Base-by-base conservation (phyloP, 2,888 invertebrate species). In the Neelides folsomi region DNA sequence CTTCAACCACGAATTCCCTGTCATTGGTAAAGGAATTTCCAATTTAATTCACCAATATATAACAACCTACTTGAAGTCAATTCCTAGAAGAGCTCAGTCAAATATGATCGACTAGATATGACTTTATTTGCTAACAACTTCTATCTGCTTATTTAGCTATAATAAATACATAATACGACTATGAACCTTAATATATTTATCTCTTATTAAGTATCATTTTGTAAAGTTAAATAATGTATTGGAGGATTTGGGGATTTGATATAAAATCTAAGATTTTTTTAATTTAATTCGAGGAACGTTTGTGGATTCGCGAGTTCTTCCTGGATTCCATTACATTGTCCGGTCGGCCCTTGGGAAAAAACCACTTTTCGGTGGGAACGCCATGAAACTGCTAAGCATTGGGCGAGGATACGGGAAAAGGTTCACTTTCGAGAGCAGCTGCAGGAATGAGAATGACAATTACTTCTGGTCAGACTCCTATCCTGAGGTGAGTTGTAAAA, bases 401-500 rank as follows among this genome's bases (percentile, higher is more conserved):
- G 84, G 84, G 9, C 77, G 81, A 73, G 84, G 85, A 15, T 85
- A 84, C 66, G 83, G 82, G 27, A 83, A 83, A 67, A 75, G 83
- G 46, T 73, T 85, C 53, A 82, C 82, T 1, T 84, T 84, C 71
- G 75, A 78, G 63, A 77, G 79, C 2, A 75, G 79, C 60, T 60
- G 58, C 13, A 64, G 70, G 13, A 71, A 71, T 55, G 57, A 63
- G 8, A 71, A 71, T 55, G 65, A 67, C 41, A 81, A 82, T 69
- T 82, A 78, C 68, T 79, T 85, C 70, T 84, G 83, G 83, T 83
- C 83, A 19, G 84, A 85, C 70, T 82, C 79, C 39, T 79, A 80
- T 62, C 78, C 81, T 4, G 81, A 81, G 27, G 27, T 27, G 27
- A 27, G 27, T 27, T 27, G n/a, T n/a, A n/a, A n/a, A n/a, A n/a